phyloP scores from a whole-genome alignment of 2,797 vertebrate species.

The Scomberomorus guttatus region DNA sequence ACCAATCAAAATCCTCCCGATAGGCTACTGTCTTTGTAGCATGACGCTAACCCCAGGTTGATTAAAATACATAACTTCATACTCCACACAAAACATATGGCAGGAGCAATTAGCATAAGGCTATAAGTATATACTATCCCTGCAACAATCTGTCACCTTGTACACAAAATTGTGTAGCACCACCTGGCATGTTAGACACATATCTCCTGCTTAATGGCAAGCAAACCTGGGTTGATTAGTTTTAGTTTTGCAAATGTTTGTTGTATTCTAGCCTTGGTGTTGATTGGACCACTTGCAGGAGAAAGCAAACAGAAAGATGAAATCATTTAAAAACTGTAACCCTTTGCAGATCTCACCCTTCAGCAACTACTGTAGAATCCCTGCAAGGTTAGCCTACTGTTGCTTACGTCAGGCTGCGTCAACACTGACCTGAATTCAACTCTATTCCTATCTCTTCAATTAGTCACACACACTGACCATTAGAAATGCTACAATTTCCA shows the following conservation, averaged over 20 bases:
- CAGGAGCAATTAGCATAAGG: conserved; percentile 61
- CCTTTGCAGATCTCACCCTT: not conserved
- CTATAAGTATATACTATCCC: conserved; percentile 63
- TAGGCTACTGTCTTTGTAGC: not conserved
- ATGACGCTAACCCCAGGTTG: conserved; percentile 5
- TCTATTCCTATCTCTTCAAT: not conserved
- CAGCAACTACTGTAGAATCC: not conserved
- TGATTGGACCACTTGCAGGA: conserved; percentile 1
- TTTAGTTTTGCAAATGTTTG: conserved; percentile 10
- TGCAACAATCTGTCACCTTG: conserved; percentile 47
- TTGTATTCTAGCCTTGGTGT: conserved; percentile 16
- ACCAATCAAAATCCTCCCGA: conserved; percentile 1
- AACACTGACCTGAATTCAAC: conserved; percentile 1
- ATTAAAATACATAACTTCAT: conserved; percentile 23
- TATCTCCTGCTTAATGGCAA: not conserved
- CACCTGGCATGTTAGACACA: conserved; percentile 22
- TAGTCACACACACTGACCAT: conserved; percentile 12
- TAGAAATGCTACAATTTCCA: conserved; percentile 64
- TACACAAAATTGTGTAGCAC: conserved; percentile 35
- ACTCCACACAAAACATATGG: conserved; percentile 52
- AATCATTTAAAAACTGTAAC: conserved; percentile 3
- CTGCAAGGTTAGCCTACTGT: conserved; percentile 14
- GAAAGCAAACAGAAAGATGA: not conserved
- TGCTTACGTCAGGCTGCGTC: not conserved
- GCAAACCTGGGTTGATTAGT: conserved; percentile 23